Conservation (phyloP, 2,113 vertebrate species). For the Jaculus jaculus region DNA sequence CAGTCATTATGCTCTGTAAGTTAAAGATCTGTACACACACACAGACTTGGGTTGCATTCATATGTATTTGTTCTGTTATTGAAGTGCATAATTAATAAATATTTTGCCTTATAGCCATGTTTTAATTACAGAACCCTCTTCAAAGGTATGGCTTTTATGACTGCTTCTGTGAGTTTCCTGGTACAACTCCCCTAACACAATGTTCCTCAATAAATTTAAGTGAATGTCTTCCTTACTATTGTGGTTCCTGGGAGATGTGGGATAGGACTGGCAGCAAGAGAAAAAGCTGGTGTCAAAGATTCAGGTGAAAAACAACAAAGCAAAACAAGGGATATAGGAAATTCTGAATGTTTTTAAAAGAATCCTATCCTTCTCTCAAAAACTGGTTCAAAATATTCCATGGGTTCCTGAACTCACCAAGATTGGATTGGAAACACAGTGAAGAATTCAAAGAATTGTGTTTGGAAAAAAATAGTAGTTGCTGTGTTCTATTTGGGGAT, state of each 20-base stretch:
- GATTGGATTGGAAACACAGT: not conserved
- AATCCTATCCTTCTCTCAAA: not conserved
- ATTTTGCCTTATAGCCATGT: not conserved
- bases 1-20: not conserved
- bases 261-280: not conserved
- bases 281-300: conserved; percentile 29
- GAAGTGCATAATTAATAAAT: not conserved
- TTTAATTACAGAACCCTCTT: not conserved
- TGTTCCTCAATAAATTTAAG: conserved; percentile 36
- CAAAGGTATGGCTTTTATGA: not conserved
- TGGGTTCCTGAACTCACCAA: not conserved
- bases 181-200: conserved; percentile 34
- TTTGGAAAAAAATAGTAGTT: not conserved
- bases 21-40: not conserved
- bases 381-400: not conserved
- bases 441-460: not conserved
- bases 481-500: not conserved
- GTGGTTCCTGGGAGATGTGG: conserved; percentile 18
- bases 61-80: not conserved
- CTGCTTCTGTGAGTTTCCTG: conserved; percentile 34
- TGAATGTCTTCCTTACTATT: conserved; percentile 55
- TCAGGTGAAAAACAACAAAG: not conserved
- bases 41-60: not conserved
- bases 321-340: not conserved
- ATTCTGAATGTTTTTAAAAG: conserved; percentile 29